Conservation (phyloP, 2,888 invertebrate genomes). For the Polylopha cassiicola region DNA sequence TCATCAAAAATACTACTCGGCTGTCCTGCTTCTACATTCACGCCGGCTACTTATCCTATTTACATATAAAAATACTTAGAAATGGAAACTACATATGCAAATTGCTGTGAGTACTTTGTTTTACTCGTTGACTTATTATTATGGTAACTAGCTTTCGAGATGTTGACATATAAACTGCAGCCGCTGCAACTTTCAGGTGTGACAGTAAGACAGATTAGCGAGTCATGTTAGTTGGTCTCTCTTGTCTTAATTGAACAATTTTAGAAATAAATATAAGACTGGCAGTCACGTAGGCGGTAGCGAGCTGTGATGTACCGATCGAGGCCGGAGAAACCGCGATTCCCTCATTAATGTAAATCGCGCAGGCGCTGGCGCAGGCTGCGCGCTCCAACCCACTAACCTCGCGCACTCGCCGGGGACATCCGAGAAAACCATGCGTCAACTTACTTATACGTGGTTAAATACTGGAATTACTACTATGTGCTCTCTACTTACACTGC, state of each 20-base stretch:
- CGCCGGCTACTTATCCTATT: slow-evolving; percentile 21
- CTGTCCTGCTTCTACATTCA: slow-evolving; percentile 19
- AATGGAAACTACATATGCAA: slow-evolving; percentile 9
- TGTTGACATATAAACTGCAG: slow-evolving; percentile 26
- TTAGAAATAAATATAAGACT: slow-evolving; percentile 42
- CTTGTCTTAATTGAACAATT: slow-evolving; percentile 48
- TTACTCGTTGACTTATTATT: slow-evolving; percentile 29
- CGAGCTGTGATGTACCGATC: slow-evolving; percentile 46
- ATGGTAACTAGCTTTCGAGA: slow-evolving; percentile 34
- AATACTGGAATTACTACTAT: slow-evolving; percentile 23
- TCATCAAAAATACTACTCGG: slow-evolving; percentile 24
- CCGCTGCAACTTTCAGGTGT: slow-evolving; percentile 25
- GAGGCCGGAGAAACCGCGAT: slow-evolving; percentile 62
- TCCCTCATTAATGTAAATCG: slow-evolving; percentile 67
- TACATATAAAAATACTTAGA: slow-evolving; percentile 21
- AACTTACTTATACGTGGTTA: slow-evolving; percentile 24
- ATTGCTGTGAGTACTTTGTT: slow-evolving; percentile 22
- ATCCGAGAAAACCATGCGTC: slow-evolving; percentile 34
- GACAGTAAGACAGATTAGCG: slow-evolving; percentile 34
- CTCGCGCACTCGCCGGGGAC: slow-evolving; percentile 51
- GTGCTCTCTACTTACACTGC: slow-evolving; percentile 9
- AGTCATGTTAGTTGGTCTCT: slow-evolving; percentile 35
- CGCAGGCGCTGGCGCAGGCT: slow-evolving; percentile 39
- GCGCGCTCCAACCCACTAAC: slow-evolving; percentile 65
- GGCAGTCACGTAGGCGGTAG: slow-evolving; percentile 51